Conservation (phyloP, 2,888 invertebrate genomes). For the Nemoura dubitans region DNA sequence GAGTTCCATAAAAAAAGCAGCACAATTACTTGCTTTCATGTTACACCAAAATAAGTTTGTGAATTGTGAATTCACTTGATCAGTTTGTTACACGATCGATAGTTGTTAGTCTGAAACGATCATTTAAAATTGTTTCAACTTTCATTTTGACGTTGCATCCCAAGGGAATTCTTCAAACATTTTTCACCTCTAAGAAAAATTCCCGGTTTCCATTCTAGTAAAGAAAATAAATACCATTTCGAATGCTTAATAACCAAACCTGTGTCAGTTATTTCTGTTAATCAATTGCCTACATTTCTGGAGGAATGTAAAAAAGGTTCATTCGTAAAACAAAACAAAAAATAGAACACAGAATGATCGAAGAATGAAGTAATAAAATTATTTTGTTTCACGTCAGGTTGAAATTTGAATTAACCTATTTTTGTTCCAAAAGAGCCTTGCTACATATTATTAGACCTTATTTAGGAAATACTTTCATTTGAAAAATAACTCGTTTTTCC, state of each 20-base stretch:
- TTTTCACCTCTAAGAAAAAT: constrained; percentile 12
- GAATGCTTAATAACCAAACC: not conserved
- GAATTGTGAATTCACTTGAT: constrained; percentile 12
- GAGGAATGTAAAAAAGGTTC: no score
- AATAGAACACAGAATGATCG: no score
- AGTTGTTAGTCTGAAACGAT: constrained; percentile 7
- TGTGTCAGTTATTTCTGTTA: not conserved
- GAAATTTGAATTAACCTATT: no score
- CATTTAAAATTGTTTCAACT: not conserved
- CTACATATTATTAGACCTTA: no score
- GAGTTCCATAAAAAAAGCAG: constrained; percentile 9
- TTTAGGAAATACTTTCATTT: no score
- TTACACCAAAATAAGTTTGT: constrained; percentile 12
- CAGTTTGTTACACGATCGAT: not conserved
- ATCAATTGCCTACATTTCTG: not conserved
- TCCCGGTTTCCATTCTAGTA: constrained; percentile 12
- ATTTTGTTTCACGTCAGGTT: no score
- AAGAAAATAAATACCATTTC: constrained; percentile 7
- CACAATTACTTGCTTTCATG: not conserved
- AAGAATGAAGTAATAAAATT: no score
- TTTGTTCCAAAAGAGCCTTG: no score
- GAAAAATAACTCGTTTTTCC: no score
- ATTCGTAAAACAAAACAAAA: no score
- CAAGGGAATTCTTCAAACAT: constrained; percentile 7
- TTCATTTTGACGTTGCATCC: not conserved